Conservation (phyloP, 2,888 invertebrate species). For the Tinea trinotella region DNA sequence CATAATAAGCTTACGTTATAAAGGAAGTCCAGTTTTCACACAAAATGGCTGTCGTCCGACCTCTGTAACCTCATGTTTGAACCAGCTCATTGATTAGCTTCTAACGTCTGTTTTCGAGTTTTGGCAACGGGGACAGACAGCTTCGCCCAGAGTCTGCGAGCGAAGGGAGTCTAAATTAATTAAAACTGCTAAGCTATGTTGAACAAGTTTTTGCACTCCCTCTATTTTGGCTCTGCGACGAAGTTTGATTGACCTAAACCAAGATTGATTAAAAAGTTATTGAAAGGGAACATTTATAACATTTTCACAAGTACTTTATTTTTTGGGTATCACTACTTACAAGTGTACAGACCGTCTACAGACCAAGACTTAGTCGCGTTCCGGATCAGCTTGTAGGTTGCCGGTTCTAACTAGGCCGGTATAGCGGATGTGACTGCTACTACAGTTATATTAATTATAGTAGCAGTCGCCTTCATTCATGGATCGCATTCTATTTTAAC, state of each 20-base stretch:
- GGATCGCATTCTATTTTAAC: too few relatives aligned
- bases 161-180: slow-evolving; percentile 7
- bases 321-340: too few relatives aligned
- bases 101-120: not conserved
- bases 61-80: not conserved
- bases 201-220: slow-evolving; percentile 2
- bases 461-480: too few relatives aligned
- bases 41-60: not conserved
- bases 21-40: not conserved
- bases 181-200: slow-evolving; percentile 7
- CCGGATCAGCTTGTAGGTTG: too few relatives aligned
- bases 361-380: too few relatives aligned
- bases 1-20: too few relatives aligned
- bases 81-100: not conserved
- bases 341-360: too few relatives aligned
- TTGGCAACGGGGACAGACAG: not conserved
- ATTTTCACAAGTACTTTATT: not conserved
- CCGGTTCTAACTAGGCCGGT: too few relatives aligned
- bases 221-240: not conserved
- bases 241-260: slow-evolving; percentile 3
- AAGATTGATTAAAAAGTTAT: not conserved
- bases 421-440: too few relatives aligned
- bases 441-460: too few relatives aligned
- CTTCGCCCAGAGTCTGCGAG: not conserved
- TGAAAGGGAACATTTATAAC: not conserved